phyloP scores from a whole-genome alignment of 1,140 invertebrate species.

The Drosophila sp. region DNA sequence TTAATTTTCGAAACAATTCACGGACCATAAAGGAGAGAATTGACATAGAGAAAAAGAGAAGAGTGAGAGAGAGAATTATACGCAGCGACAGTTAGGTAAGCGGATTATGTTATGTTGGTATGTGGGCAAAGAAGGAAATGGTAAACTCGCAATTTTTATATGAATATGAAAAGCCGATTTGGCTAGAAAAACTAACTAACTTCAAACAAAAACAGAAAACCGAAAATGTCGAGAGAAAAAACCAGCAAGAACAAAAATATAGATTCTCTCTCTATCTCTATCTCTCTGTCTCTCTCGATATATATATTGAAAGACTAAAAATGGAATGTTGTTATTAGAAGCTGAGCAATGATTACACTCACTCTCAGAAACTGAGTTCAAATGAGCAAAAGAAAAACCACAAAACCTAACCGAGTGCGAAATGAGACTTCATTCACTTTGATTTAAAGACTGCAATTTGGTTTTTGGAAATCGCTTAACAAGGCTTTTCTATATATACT shows the following conservation, averaged over 20 bases:
- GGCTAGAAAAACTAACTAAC: conserved; percentile 69
- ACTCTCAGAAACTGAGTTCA: conserved; percentile 1
- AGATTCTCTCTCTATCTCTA: too few relatives aligned
- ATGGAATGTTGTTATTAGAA: conserved; percentile 58
- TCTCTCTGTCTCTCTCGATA: too few relatives aligned
- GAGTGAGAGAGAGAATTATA: conserved; percentile 51
- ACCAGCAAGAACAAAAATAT: too few relatives aligned
- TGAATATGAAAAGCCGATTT: conserved; percentile 80
- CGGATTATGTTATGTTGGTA: conserved; percentile 63
- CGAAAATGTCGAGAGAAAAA: conserved; percentile 6
- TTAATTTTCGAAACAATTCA: conserved; percentile 76
- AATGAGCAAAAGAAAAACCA: background rate
- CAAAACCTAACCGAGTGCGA: too few relatives aligned
- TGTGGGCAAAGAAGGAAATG: conserved; percentile 49
- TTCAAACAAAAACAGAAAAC: conserved; percentile 68
- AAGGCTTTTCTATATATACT: too few relatives aligned
- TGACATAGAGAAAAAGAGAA: conserved; percentile 33
- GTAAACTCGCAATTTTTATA: conserved; percentile 77
- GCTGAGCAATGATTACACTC: conserved; percentile 66
- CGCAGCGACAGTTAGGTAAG: conserved; percentile 69
- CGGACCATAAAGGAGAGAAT: conserved; percentile 52
- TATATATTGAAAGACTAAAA: background rate
- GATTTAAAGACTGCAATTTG: too few relatives aligned
- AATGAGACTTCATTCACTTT: too few relatives aligned
- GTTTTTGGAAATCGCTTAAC: too few relatives aligned